These are phyloP conservation scores for Bettongia penicillata DNA, from an alignment of 2,113 vertebrate genomes.

Conservation along the genomic window DNA sequence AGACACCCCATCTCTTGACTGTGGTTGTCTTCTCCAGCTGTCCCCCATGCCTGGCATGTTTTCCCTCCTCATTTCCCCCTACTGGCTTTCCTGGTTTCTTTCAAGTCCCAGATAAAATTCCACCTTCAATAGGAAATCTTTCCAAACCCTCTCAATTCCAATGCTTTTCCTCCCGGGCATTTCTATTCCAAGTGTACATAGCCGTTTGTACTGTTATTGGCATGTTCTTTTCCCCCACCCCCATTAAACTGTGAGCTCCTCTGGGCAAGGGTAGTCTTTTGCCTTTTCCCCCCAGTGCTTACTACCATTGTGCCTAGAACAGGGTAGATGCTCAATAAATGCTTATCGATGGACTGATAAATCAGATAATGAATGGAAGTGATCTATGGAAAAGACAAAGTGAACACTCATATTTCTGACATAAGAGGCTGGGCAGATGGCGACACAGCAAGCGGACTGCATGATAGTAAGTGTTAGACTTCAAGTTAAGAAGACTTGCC, in stretches of 20 bases:
- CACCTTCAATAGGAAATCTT: neutral
- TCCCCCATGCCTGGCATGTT: neutral
- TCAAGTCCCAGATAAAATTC: neutral
- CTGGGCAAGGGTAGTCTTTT: neutral
- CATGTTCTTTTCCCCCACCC: neutral
- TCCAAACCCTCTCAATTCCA: neutral
- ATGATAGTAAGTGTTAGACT: neutral
- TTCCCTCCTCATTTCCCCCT: neutral
- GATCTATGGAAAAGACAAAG: neutral
- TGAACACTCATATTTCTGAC: neutral
- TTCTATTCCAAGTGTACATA: neutral
- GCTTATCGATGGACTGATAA: neutral
- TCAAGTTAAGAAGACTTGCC: neutral
- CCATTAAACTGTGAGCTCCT: neutral
- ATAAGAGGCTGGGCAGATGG: neutral
- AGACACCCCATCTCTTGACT: neutral
- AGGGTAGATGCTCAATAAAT: neutral
- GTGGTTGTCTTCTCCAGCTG: neutral
- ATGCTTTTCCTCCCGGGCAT: too few relatives aligned
- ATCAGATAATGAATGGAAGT: neutral
- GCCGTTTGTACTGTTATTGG: neutral
- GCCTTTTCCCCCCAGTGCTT: neutral
- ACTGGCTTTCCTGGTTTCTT: neutral
- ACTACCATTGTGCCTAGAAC: neutral
- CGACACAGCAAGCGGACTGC: neutral